Evolutionary conservation across 2,113 vertebrate genomes (phyloP).

Genomic region (Struthio camelus): DNA sequence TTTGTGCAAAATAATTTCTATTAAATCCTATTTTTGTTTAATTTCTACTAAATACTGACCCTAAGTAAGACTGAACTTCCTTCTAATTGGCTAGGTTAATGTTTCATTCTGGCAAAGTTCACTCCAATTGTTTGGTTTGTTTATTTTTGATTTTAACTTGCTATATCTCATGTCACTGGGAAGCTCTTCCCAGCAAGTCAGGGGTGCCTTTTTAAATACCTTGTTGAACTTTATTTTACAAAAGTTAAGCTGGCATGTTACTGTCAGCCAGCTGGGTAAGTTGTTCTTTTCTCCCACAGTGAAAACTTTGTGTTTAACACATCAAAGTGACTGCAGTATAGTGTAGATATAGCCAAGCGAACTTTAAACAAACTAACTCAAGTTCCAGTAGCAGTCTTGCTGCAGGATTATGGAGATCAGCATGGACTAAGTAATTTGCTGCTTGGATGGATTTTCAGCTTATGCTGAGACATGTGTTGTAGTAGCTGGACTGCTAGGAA

Average conservation of each 20-base stretch:
- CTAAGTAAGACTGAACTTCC: not conserved
- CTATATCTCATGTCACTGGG: not conserved
- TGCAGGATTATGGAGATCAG: constrained; percentile 3
- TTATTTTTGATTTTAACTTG: not conserved
- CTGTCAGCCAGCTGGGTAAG: not conserved
- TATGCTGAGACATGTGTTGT: not conserved
- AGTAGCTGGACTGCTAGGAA: not conserved
- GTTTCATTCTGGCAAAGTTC: not conserved
- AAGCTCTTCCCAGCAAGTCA: not conserved
- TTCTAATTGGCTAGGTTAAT: not conserved
- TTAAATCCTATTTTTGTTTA: not conserved
- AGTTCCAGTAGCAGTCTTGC: not conserved
- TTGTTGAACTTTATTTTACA: not conserved
- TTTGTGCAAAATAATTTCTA: not conserved
- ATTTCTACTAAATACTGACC: not conserved
- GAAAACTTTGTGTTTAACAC: not conserved
- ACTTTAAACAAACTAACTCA: not conserved
- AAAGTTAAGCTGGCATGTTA: not conserved
- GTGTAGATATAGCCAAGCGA: not conserved
- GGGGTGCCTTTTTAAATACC: not conserved
- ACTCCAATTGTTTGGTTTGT: not conserved
- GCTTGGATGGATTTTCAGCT: constrained; percentile 23
- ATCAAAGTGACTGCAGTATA: not conserved
- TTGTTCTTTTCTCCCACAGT: not conserved
- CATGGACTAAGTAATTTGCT: not conserved